Evolutionary conservation across 30 jellyfish, hydroid and myxozoan genomes (phyloP).

Genomic region (Haliclystus octoradiatus): DNA sequence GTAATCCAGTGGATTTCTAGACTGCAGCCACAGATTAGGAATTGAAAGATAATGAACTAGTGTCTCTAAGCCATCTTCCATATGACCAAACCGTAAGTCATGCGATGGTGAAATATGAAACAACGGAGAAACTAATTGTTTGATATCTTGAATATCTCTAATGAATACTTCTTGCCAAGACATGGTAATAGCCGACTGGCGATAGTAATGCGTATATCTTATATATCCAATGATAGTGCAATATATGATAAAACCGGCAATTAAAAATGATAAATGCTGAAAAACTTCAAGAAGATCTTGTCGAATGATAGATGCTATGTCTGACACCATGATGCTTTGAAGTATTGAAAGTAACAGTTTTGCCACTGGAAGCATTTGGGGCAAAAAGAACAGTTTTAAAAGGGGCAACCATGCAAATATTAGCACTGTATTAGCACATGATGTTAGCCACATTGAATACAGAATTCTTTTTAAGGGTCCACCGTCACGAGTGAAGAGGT

Average conservation of each 20-base stretch:
- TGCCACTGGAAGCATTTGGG: constrained; percentile 65
- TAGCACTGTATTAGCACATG: constrained; percentile 44
- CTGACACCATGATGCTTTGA: constrained; percentile 76
- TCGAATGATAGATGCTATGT: constrained; percentile 73
- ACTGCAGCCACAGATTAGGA: constrained; percentile 90
- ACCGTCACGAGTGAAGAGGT: constrained; percentile 73
- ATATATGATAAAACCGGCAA: constrained; percentile 57
- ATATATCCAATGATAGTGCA: constrained; percentile 61
- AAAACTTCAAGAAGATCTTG: constrained; percentile 65
- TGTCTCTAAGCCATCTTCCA: constrained; percentile 77
- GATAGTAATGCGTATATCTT: constrained; percentile 31
- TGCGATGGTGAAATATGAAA: constrained; percentile 51
- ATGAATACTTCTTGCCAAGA: constrained; percentile 15
- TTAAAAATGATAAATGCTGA: constrained; percentile 51
- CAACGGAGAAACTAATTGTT: constrained; percentile 36
- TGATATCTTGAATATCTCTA: constrained; percentile 61
- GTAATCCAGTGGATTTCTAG: constrained; percentile 51
- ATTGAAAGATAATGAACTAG: constrained; percentile 48
- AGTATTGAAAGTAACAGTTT: constrained; percentile 40
- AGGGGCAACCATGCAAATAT: constrained; percentile 73
- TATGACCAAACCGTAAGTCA: constrained; percentile 20
- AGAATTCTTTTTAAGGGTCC: constrained; percentile 81
- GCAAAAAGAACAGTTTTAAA: constrained; percentile 44
- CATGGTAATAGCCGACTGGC: constrained; percentile 31
- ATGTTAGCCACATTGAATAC: constrained; percentile 57